Evolutionary conservation across 2,888 invertebrate species (phyloP), one percentile per base, ranked within the genome.

Genomic region (Thera britannica): DNA sequence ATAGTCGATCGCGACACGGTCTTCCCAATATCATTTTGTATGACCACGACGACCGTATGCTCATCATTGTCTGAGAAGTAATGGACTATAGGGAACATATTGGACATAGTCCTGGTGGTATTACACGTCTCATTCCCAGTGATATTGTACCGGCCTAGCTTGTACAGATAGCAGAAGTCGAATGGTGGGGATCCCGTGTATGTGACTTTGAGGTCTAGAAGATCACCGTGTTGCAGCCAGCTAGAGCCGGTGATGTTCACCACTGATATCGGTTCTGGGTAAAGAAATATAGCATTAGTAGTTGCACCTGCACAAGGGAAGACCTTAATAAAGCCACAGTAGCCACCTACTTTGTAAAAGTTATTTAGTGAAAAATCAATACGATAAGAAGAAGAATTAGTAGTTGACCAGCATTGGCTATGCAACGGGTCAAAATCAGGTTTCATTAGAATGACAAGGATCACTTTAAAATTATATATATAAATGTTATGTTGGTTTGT

Each of bases 181-280:
- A 97, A 96, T 0, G 96, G 96, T 0, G 95, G 94, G 0, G 97
- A 96, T 0, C 98, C 98, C 41, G 95, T 94, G 79, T 97, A 98
- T 51, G 95, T 95, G 2, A 97, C 95, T 73, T 95, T 93, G 7
- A 98, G 85, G 65, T 95, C 94, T 38, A 98, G 87, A 57, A 97
- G 90, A 64, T 97, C 97, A 46, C 97, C 97, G 70, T 97, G 97
- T 77, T 97, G 95, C 46, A 98, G 91, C 97, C 98, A 98, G 80
- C 96, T 96, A 65, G 95, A 95, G 0, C 98, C 98, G 2, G 94
- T 95, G 1, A 97, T 95, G 59, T 95, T 95, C 7, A 98, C 92
- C 8, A 95, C 95, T 2, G 94, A 86, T 75, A 98, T 95, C 0
- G 97, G 97, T 74, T 95, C 98, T 97, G 84, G 70, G 12, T 7